Conservation (phyloP, 2,888 invertebrate genomes). For the Drosophila anomelani region DNA sequence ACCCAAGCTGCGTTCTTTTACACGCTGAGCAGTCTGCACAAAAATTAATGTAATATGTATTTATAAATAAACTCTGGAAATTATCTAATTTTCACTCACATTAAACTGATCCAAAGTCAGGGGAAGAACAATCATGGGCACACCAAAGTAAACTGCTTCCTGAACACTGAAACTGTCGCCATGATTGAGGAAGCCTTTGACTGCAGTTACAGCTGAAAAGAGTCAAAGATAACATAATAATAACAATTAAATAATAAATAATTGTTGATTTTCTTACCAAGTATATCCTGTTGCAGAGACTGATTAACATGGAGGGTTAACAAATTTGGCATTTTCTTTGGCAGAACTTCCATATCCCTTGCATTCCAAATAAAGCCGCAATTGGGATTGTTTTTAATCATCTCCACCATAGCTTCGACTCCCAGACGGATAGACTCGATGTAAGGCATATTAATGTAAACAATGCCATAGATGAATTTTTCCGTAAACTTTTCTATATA, state of each 20-base stretch:
- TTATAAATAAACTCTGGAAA: not conserved
- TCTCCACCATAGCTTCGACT: conserved; percentile 59
- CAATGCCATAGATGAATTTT: conserved; percentile 73
- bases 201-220: conserved; percentile 62
- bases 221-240: too few relatives aligned
- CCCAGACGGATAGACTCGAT: conserved; percentile 61
- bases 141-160: conserved; percentile 78
- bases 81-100: conserved; percentile 44
- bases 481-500: conserved; percentile 73
- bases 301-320: conserved; percentile 23
- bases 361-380: conserved; percentile 84
- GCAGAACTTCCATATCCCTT: conserved; percentile 50
- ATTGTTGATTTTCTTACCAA: conserved; percentile 53
- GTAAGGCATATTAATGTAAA: conserved; percentile 78
- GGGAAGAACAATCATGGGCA: conserved; percentile 80
- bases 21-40: conserved; percentile 68
- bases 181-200: conserved; percentile 78
- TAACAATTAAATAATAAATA: not conserved
- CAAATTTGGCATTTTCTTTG: conserved; percentile 61
- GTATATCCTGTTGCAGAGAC: conserved; percentile 68
- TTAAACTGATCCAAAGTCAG: conserved; percentile 77
- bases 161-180: conserved; percentile 77
- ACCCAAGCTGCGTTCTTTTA: conserved; percentile 57
- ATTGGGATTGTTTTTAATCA: conserved; percentile 71
- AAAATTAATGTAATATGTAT: too few relatives aligned